Base-by-base conservation (phyloP, 2,888 invertebrate genomes). In the Brassicogethes aeneus region DNA sequence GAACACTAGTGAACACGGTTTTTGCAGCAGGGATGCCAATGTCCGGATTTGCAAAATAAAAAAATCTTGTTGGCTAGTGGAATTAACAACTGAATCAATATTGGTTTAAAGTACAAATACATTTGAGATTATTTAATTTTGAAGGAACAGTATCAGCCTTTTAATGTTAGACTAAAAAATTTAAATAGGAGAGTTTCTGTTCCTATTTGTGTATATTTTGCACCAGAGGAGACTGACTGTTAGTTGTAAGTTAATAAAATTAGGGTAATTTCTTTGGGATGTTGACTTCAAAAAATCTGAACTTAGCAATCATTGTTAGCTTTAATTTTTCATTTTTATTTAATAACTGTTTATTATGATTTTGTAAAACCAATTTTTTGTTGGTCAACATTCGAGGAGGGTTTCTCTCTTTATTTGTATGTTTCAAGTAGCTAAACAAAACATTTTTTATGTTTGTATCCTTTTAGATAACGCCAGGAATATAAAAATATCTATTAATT, bases 181-280 rank as follows among this genome's bases (percentile, higher is more conserved):
- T n/a, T n/a, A n/a, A n/a, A n/a, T n/a, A 32, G 13, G 14, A 10
- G 32, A 51, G 45, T 47, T 47, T 52, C 48, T 47, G 46, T 52
- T 52, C 48, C 51, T 50, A 45, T 44, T 42, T 35, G 41, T 50
- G 41, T 47, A 46, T 38, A 46, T 45, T 43, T 45, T 43, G 55
- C 55, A 55, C 55, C 55, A 55, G 55, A 55, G 5, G 52, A 53
- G 55, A 55, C 55, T 55, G 55, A 55, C 52, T 45, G 48, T 51
- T 50, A 47, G 37, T 47, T 54, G 51, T 12, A 13, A 32, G 14
- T 32, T 32, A 32, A 12, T 10, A 23, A 23, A 23, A 23, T 7
- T 23, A 23, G 23, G 23, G 5, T 23, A 23, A 23, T 7, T 7
- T 23, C 5, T 23, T 23, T 23, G 23, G 23, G 10, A 23, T 23